Evolutionary conservation across 2,888 invertebrate species (phyloP).

Genomic region (Drosophila siamana): DNA sequence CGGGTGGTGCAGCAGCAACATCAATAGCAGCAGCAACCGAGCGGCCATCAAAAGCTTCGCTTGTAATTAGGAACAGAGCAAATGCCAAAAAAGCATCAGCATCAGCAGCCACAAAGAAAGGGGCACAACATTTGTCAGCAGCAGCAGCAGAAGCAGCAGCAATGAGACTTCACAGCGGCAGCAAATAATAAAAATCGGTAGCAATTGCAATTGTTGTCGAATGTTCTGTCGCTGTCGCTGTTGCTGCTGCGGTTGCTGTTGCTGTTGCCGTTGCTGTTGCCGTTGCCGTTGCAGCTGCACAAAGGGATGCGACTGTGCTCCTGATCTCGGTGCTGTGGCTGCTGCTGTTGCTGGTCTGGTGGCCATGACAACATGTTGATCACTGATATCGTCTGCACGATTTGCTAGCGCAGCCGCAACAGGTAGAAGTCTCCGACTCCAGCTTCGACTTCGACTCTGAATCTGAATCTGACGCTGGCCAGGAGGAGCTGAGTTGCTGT

Average conservation of each 20-base stretch:
- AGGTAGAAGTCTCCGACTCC: constrained; percentile 56
- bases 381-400: constrained; percentile 77
- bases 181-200: constrained; percentile 78
- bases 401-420: constrained; percentile 63
- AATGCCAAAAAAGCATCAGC: constrained; percentile 51
- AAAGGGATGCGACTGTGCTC: constrained; percentile 61
- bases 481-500: constrained; percentile 45
- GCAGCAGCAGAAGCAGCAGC: constrained; percentile 37
- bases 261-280: constrained; percentile 9
- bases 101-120: constrained; percentile 36
- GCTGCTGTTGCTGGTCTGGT: constrained; percentile 35
- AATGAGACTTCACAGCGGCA: constrained; percentile 38
- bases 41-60: constrained; percentile 71
- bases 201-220: constrained; percentile 79
- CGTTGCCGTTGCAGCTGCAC: constrained; percentile 44
- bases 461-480: constrained; percentile 10
- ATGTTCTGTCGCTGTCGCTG: constrained; percentile 49
- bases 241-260: constrained; percentile 16
- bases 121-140: constrained; percentile 57
- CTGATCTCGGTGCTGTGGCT: constrained; percentile 27
- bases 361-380: constrained; percentile 75
- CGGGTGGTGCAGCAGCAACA: constrained; percentile 42
- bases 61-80: constrained; percentile 69
- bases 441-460: not conserved
- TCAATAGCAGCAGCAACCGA: not conserved